A percentile compares a stretch with the other conserved stretches of the same genome.
These are phyloP conservation scores for Salarias fasciatus DNA, from an alignment of 2,797 vertebrate species.

Conservation along the genomic window DNA sequence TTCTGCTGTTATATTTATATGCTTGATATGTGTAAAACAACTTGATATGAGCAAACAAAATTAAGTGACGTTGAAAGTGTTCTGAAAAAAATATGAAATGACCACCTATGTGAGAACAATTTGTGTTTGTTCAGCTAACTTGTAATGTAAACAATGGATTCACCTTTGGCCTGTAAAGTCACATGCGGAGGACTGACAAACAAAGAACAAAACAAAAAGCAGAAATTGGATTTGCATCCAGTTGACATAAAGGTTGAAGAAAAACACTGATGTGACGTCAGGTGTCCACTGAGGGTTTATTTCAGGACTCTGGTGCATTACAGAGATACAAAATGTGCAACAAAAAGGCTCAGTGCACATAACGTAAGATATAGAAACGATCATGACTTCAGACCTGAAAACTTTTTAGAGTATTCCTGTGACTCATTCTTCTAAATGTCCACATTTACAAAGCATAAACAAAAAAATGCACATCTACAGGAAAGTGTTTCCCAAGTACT, in stretches of 20 bases:
- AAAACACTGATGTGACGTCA: conserved; percentile 1
- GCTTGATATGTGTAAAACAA: too few relatives aligned
- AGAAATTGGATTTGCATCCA: too few relatives aligned
- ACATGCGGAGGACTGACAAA: too few relatives aligned
- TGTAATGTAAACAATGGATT: too few relatives aligned
- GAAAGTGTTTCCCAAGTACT: conserved; percentile 10
- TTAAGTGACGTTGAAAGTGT: too few relatives aligned
- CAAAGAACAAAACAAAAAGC: too few relatives aligned
- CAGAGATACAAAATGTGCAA: conserved; percentile 32
- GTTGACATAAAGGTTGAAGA: neutral
- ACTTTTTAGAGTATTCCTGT: conserved; percentile 4
- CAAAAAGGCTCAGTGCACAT: neutral
- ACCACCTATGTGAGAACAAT: too few relatives aligned
- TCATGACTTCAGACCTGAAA: neutral
- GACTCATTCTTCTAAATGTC: conserved; percentile 4
- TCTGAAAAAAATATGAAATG: too few relatives aligned
- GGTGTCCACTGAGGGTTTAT: conserved; percentile 29
- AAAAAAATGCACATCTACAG: conserved; percentile 31
- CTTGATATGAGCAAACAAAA: too few relatives aligned
- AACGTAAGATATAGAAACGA: neutral
- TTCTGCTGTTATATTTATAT: too few relatives aligned
- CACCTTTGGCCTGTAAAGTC: too few relatives aligned
- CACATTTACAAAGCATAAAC: neutral
- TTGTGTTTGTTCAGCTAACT: too few relatives aligned
- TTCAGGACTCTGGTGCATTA: conserved; percentile 24